These are phyloP conservation scores for Microtus montanus DNA, from an alignment of 2,113 vertebrate species.

Conservation along the genomic window DNA sequence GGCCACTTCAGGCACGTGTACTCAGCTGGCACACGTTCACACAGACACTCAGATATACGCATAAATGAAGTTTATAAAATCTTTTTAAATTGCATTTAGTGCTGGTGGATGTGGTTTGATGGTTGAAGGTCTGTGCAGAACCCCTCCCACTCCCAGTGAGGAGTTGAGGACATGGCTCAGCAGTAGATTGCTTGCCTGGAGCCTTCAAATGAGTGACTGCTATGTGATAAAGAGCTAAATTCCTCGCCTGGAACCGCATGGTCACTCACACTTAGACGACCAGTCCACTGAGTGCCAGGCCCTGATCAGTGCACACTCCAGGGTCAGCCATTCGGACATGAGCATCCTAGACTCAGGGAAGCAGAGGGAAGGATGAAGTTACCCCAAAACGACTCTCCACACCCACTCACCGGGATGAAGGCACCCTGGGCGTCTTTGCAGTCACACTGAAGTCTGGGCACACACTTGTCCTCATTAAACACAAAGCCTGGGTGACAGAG, in stretches of 20 bases:
- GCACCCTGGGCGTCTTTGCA: neutral
- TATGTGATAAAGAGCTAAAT: neutral
- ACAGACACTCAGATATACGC: neutral
- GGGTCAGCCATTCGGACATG: neutral
- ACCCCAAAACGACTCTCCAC: neutral
- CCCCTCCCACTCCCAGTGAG: neutral
- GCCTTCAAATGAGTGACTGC: neutral
- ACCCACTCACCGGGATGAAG: neutral
- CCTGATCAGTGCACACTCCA: neutral
- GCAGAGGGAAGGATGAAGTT: neutral
- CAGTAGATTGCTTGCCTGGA: neutral
- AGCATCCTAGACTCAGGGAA: neutral
- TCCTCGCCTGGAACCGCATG: neutral
- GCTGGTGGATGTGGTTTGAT: neutral
- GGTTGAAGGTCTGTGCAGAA: neutral
- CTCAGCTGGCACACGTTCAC: neutral
- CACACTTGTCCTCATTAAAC: neutral
- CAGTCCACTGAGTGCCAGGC: neutral
- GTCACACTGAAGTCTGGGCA: neutral
- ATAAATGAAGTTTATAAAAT: neutral
- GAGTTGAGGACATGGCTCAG: neutral
- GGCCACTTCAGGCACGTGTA: neutral
- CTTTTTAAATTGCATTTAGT: neutral
- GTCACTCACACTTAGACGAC: neutral
- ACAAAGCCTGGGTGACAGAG: constrained; percentile 62